phyloP scores from a whole-genome alignment of 2,113 vertebrate genomes.

The Malurus melanocephalus region DNA sequence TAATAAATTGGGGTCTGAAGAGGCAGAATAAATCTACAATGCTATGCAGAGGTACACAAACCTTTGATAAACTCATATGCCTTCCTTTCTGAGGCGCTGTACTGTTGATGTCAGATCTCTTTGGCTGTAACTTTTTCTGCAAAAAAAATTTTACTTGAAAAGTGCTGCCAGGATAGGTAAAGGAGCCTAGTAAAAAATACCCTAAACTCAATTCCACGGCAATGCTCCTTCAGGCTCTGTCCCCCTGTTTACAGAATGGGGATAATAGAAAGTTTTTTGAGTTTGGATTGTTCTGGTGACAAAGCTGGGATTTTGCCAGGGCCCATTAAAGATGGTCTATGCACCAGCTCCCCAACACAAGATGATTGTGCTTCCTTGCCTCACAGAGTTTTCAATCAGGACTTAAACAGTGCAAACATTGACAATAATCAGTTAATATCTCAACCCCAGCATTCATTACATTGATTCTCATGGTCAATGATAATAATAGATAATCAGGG shows the following conservation, averaged over 20 bases:
- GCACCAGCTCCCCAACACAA: neutral
- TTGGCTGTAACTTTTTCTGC: neutral
- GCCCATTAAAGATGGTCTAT: neutral
- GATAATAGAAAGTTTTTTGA: neutral
- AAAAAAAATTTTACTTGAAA: neutral
- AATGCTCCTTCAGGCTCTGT: neutral
- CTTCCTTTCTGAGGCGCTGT: neutral
- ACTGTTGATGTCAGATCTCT: neutral
- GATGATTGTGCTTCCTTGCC: neutral
- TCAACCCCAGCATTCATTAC: neutral
- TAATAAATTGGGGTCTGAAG: neutral
- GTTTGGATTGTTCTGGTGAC: neutral
- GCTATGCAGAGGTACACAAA: neutral
- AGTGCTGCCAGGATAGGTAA: neutral
- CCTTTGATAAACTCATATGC: neutral
- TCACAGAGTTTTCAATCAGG: neutral
- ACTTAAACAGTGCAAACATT: neutral
- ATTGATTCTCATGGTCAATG: neutral
- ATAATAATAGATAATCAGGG: neutral
- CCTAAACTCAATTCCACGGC: neutral
- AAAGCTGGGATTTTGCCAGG: neutral
- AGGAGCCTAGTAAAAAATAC: fast-evolving
- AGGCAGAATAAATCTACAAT: neutral
- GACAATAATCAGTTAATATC: neutral
- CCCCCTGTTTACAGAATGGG: neutral